These are phyloP conservation scores for Synergus gifuensis DNA, from an alignment of 2,888 invertebrate species.

Conservation along the genomic window DNA sequence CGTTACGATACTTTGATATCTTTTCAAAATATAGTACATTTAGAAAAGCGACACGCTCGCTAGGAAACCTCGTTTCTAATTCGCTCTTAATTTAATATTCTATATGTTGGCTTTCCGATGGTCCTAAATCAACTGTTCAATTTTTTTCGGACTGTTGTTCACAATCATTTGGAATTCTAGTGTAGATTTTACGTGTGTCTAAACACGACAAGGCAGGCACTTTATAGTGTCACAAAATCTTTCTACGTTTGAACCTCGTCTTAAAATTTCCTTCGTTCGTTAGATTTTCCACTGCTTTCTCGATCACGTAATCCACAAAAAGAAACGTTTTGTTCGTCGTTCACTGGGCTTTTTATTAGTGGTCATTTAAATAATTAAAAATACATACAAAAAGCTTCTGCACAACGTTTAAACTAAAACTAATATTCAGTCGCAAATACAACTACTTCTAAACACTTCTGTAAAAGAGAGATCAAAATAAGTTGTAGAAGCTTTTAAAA, in stretches of 20 bases:
- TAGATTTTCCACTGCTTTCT: conserved; percentile 55
- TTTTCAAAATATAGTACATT: conserved; percentile 66
- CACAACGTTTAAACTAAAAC: background rate
- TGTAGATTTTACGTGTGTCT: conserved; percentile 71
- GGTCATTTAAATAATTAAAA: background rate
- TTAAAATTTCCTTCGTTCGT: conserved; percentile 71
- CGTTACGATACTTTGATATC: conserved; percentile 55
- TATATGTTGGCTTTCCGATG: conserved; percentile 52
- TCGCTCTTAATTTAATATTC: conserved; percentile 53
- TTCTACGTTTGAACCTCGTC: conserved; percentile 72
- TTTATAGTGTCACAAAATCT: conserved; percentile 76
- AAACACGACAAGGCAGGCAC: conserved; percentile 76
- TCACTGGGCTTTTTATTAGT: conserved; percentile 11
- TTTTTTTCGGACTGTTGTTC: conserved; percentile 56
- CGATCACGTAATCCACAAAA: conserved; percentile 51
- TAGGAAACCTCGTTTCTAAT: conserved; percentile 63
- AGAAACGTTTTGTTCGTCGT: conserved; percentile 2
- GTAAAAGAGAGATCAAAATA: background rate
- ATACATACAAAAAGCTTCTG: background rate
- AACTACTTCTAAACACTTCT: background rate
- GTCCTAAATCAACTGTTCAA: conserved; percentile 62
- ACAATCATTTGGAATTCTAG: conserved; percentile 67
- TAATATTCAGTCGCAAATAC: conserved; percentile 14
- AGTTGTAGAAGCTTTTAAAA: background rate
- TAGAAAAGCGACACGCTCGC: conserved; percentile 67